phyloP scores from a whole-genome alignment of 1,140 invertebrate genomes.

The Philaenus spumarius region DNA sequence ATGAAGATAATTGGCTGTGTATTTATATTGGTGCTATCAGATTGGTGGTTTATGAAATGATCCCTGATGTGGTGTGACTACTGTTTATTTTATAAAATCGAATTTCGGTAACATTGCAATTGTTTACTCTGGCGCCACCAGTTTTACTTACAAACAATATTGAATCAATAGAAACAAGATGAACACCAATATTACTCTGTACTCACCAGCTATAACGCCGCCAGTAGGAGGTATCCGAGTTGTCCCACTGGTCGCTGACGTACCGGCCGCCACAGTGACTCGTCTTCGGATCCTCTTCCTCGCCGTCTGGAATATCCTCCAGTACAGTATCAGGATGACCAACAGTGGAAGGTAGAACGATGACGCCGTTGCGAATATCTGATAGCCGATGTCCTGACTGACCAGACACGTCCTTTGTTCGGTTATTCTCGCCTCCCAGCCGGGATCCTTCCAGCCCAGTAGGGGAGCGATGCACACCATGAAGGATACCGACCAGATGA shows the following conservation, averaged over 20 bases:
- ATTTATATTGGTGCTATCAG: no score
- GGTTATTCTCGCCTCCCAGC: slow-evolving; percentile 57
- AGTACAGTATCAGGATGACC: slow-evolving; percentile 89
- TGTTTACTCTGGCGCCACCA: no score
- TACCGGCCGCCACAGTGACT: slow-evolving; percentile 44
- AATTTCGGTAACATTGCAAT: no score
- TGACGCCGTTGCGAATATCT: slow-evolving; percentile 82
- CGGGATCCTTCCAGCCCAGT: slow-evolving; percentile 79
- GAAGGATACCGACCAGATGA: slow-evolving; percentile 78
- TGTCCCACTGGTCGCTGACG: slow-evolving; percentile 21
- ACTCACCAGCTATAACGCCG: slow-evolving; percentile 31
- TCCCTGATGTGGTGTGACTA: no score
- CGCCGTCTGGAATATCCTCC: slow-evolving; percentile 89
- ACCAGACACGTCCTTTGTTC: slow-evolving; percentile 59
- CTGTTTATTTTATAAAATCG: no score
- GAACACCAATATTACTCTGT: no score
- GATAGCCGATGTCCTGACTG: slow-evolving; percentile 82
- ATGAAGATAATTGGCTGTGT: no score
- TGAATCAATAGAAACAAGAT: no score
- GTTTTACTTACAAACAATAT: no score
- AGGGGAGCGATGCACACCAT: slow-evolving; percentile 83
- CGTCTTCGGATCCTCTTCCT: slow-evolving; percentile 71
- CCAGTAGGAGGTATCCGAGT: slow-evolving; percentile 20
- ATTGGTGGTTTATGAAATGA: no score
- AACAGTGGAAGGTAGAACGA: slow-evolving; percentile 94